These are phyloP conservation scores for Pristionchus entomophagus DNA, from an alignment of 2,888 invertebrate genomes.

Conservation along the genomic window DNA sequence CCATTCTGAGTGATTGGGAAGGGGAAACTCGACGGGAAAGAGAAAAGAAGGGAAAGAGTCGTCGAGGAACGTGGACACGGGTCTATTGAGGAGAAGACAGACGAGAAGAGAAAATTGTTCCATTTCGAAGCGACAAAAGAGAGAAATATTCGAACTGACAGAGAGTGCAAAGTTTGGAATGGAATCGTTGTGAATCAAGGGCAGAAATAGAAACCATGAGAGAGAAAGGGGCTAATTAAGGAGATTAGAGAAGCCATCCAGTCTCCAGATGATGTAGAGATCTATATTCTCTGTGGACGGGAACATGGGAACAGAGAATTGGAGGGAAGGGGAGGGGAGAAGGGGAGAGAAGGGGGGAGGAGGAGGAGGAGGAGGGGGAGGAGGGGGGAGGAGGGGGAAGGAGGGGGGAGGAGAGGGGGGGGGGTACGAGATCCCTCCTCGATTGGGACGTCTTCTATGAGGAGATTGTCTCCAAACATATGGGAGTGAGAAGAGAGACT, in stretches of 20 bases:
- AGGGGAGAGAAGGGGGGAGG: not conserved
- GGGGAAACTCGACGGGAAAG: no score
- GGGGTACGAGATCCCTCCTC: not conserved
- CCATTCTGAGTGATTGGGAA: no score
- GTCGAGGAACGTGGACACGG: no score
- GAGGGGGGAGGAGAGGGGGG: not conserved
- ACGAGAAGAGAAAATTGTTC: not conserved
- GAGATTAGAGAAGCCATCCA: no score
- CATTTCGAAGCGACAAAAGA: not conserved
- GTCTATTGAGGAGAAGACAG: no score
- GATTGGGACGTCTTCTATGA: not conserved
- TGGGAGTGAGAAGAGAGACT: conserved; percentile 2
- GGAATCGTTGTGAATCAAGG: not conserved
- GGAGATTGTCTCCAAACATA: conserved; percentile 32
- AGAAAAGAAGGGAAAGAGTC: no score
- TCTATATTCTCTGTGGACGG: no score
- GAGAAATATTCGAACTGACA: not conserved
- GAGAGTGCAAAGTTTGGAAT: not conserved
- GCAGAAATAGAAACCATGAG: no score
- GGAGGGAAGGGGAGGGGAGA: not conserved
- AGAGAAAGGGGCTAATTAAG: no score
- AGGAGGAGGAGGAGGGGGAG: conserved; percentile 34
- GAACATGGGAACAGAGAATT: not conserved
- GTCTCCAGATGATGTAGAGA: no score
- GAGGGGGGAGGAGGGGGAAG: not conserved